Percentiles rank a stretch among this genome's conserved stretches.
These are phyloP conservation scores for Gisinianus flammeolus DNA, from an alignment of 2,888 invertebrate genomes.

Conservation along the genomic window DNA sequence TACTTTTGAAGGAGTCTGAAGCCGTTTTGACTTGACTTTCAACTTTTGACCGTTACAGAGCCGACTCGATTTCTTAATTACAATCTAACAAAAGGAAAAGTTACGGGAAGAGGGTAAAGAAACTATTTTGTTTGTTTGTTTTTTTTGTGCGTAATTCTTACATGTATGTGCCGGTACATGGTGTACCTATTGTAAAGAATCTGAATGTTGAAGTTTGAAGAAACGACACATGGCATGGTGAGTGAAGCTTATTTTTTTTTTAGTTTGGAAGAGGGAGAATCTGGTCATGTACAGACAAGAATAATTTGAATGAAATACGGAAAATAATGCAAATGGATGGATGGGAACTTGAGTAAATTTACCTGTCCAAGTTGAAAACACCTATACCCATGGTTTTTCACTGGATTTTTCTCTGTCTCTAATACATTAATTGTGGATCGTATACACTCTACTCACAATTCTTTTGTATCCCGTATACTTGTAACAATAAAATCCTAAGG, in stretches of 20 bases:
- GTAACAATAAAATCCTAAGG: not conserved
- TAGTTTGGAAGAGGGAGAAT: not conserved
- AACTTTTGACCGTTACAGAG: not conserved
- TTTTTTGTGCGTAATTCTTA: not conserved
- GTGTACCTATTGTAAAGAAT: not conserved
- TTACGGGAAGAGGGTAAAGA: not conserved
- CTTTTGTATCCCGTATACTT: too few species aligned
- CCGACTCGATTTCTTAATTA: not conserved
- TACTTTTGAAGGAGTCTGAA: too few species aligned
- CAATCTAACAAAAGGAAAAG: not conserved
- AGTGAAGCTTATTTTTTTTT: not conserved
- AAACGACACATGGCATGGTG: not conserved
- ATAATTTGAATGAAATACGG: not conserved
- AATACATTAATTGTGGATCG: too few species aligned
- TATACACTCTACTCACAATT: not conserved
- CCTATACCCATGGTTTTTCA: too few species aligned
- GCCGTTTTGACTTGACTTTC: too few species aligned
- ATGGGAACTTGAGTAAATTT: slow-evolving; percentile 16
- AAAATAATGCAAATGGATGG: slow-evolving; percentile 15
- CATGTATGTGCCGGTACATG: not conserved
- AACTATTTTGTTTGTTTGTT: not conserved
- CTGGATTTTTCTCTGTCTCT: too few species aligned
- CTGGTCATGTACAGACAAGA: not conserved
- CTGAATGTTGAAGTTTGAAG: not conserved
- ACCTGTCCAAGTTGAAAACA: slow-evolving; percentile 5